Evolutionary conservation across 2,113 vertebrate genomes (phyloP), one percentile per base, ranked within the genome.

Genomic region (Rutilus rutilus): DNA sequence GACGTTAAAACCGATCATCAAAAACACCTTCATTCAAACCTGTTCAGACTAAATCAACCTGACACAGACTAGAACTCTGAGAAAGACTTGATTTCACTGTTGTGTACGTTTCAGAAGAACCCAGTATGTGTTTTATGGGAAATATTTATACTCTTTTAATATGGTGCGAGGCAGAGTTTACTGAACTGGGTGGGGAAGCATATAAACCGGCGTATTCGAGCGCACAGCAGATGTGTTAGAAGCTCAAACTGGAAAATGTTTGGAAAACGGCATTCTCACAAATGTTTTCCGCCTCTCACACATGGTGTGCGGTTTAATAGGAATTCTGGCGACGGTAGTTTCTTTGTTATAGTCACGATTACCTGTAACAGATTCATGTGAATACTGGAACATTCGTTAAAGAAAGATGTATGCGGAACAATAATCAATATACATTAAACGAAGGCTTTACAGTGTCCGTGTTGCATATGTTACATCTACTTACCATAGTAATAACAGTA

Each of bases 161-260:
- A 86, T 71, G 75, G 71, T 64, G 85, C 87, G 83, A 75, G 89
- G 36, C 85, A 79, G 82, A 91, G 92, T 93, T 95, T 89, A 95
- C 94, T 93, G 92, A 91, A 90, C 76, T 90, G 93, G 94, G 93
- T 93, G 94, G 93, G 84, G 87, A 89, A 60, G 80, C 93, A 78
- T 85, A 93, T 94, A 93, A 95, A 95, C 92, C 77, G 11, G 52
- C 76, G 50, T 54, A 75, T 88, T 77, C 84, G 83, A 88, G 89
- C 84, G 30, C 86, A 86, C 75, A 89, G 84, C 89, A 89, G 86
- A 78, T 88, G 88, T 90, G 90, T 84, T 87, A 90, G 88, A 83
- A 82, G 71, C 45, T 85, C 54, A 83, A 79, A 76, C 27, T 88
- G 83, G 76, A 87, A 89, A 86, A 74, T 54, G 52, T 80, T 84